phyloP scores from a whole-genome alignment of 2,113 vertebrate genomes.

The Heterocephalus glaber region DNA sequence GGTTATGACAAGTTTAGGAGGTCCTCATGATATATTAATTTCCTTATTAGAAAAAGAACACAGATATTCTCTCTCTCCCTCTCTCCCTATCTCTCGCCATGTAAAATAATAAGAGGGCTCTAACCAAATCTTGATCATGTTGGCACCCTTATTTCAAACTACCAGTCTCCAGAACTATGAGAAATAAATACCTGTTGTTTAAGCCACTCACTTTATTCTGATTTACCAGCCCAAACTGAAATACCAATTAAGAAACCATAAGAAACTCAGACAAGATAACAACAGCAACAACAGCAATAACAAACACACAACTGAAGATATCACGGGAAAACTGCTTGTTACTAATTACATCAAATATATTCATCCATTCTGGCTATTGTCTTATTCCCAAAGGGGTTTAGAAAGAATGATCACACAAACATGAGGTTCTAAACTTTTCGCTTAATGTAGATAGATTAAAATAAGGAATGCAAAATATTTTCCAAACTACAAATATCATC shows the following conservation, averaged over 20 bases:
- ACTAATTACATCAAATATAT: neutral
- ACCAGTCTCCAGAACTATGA: neutral
- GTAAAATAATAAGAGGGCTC: neutral
- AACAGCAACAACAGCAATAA: no score
- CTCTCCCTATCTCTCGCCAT: neutral
- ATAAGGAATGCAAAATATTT: neutral
- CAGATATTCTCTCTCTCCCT: neutral
- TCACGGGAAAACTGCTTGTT: neutral
- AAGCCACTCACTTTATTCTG: neutral
- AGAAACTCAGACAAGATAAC: neutral
- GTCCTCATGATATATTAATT: neutral
- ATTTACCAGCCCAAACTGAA: neutral
- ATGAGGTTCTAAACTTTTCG: neutral
- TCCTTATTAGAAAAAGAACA: neutral
- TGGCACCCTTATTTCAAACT: neutral
- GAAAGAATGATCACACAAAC: neutral
- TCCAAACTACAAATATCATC: neutral
- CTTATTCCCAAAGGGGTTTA: neutral
- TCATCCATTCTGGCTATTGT: neutral
- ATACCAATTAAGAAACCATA: neutral
- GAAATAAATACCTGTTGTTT: neutral
- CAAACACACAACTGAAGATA: neutral
- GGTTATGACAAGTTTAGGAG: neutral
- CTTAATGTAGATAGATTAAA: neutral
- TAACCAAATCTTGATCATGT: neutral